Conservation (phyloP, 2,888 invertebrate species). For the Vesta saturnalis region DNA sequence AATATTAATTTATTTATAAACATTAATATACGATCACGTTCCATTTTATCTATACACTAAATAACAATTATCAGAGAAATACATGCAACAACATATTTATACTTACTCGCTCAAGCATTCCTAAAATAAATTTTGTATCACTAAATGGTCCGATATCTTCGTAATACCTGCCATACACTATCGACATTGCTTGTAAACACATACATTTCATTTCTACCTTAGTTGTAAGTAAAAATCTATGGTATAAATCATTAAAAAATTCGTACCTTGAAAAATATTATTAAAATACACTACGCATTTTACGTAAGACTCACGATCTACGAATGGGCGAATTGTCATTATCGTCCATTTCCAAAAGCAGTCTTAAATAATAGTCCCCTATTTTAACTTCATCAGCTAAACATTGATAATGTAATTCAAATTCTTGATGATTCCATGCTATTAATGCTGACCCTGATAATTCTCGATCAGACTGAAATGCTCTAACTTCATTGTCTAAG, state of each 20-base stretch:
- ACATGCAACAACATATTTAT: neutral
- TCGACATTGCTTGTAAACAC: slow-evolving; percentile 97
- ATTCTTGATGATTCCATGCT: slow-evolving; percentile 99
- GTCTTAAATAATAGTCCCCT: slow-evolving; percentile 96
- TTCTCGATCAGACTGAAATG: slow-evolving; percentile 90
- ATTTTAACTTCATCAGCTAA: slow-evolving; percentile 97
- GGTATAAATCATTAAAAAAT: slow-evolving; percentile 98
- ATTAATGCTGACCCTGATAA: slow-evolving; percentile 81
- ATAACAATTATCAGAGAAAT: slow-evolving; percentile 51
- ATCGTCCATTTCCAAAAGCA: slow-evolving; percentile 91
- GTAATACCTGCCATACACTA: slow-evolving; percentile 96
- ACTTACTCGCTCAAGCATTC: slow-evolving; percentile 91
- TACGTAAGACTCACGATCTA: slow-evolving; percentile 78
- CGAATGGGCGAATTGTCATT: slow-evolving; percentile 87
- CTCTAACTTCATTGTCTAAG: slow-evolving; percentile 91
- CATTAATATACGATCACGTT: slow-evolving; percentile 92
- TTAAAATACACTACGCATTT: slow-evolving; percentile 15
- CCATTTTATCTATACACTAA: slow-evolving; percentile 85
- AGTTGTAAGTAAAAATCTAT: slow-evolving; percentile 92
- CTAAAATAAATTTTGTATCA: slow-evolving; percentile 95
- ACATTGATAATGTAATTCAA: slow-evolving; percentile 94
- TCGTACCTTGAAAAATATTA: slow-evolving; percentile 73
- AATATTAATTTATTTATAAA: slow-evolving; percentile 92
- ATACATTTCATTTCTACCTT: slow-evolving; percentile 97
- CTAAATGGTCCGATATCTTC: slow-evolving; percentile 97